A percentile compares a stretch with the other conserved stretches of the same genome.
Conservation (phyloP, 2,113 vertebrate genomes). For the Hippopotamus amphibius region DNA sequence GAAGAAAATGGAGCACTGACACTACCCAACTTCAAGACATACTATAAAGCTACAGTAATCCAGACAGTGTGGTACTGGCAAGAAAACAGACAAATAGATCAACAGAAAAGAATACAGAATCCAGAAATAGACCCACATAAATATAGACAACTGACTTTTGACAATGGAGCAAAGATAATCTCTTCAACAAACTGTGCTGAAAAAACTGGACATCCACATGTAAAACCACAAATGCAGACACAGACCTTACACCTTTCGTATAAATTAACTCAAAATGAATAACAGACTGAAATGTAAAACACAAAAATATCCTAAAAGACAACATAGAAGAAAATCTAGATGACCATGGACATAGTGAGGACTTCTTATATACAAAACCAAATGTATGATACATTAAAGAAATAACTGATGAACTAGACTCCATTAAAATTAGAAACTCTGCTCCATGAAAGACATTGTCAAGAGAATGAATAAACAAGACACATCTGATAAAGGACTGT, state of each 20-base stretch:
- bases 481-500: neutral
- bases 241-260: neutral
- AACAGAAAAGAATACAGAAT: neutral
- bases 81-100: neutral
- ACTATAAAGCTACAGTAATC: neutral
- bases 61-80: neutral
- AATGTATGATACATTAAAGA: neutral
- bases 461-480: too few relatives aligned
- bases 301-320: neutral
- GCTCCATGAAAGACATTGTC: too few relatives aligned
- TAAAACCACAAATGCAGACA: neutral
- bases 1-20: neutral
- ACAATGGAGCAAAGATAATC: neutral
- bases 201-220: neutral
- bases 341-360: neutral
- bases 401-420: neutral
- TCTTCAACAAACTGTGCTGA: neutral
- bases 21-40: neutral
- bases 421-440: too few relatives aligned
- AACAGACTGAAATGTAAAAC: neutral
- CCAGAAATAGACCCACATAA: neutral
- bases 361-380: neutral
- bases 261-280: neutral
- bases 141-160: neutral
- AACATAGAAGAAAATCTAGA: neutral